These are phyloP conservation scores for Elephas maximus DNA, from an alignment of 2,113 vertebrate genomes.

Conservation along the genomic window DNA sequence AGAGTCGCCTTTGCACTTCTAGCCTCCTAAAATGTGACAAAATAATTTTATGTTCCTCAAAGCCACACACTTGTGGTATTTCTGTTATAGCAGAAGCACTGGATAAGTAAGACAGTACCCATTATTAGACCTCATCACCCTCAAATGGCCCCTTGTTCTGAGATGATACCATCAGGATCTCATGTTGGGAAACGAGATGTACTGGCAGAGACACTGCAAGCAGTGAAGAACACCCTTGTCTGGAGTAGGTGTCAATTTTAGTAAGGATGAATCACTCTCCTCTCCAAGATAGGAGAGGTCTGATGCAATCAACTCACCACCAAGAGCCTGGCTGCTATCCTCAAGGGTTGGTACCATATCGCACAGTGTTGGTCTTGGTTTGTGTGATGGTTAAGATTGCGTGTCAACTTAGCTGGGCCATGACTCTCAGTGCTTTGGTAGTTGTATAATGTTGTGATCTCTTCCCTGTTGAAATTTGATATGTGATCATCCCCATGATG, in stretches of 20 bases:
- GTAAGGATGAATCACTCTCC: neutral
- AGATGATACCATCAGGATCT: neutral
- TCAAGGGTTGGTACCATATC: neutral
- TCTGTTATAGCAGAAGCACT: too few relatives aligned
- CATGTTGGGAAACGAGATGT: neutral
- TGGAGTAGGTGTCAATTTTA: neutral
- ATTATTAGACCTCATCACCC: neutral
- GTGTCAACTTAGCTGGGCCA: too few relatives aligned
- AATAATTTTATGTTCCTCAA: too few relatives aligned
- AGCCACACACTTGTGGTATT: too few relatives aligned
- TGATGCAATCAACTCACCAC: neutral
- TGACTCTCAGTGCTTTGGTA: too few relatives aligned
- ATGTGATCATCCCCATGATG: too few relatives aligned
- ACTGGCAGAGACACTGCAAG: neutral
- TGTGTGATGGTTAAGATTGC: neutral
- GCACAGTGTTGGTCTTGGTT: neutral
- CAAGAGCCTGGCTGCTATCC: neutral
- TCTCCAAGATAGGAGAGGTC: neutral
- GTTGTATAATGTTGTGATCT: too few relatives aligned
- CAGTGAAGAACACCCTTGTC: neutral
- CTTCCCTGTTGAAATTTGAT: too few relatives aligned
- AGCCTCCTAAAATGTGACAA: too few relatives aligned
- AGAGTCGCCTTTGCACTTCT: too few relatives aligned
- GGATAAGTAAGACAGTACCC: neutral
- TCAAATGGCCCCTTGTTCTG: neutral